Conservation (phyloP, 2,888 invertebrate genomes). For the Limenitis camilla region DNA sequence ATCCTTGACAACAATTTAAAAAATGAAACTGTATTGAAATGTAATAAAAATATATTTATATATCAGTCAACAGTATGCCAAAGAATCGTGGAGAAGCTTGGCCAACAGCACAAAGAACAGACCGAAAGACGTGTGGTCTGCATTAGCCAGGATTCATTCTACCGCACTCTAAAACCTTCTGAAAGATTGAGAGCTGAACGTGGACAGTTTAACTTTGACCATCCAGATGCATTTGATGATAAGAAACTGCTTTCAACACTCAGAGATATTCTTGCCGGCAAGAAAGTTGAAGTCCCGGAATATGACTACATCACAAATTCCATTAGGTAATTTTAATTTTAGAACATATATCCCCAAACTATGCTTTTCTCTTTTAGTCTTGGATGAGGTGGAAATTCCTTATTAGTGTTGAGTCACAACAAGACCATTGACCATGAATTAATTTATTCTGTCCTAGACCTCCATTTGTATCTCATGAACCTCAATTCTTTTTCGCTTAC, state of each 20-base stretch:
- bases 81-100: constrained; percentile 96
- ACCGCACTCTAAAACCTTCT: constrained; percentile 85
- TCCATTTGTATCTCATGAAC: too few species aligned
- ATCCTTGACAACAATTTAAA: too few species aligned
- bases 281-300: constrained; percentile 90
- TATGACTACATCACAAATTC: constrained; percentile 96
- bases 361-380: too few species aligned
- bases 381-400: too few species aligned
- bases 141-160: constrained; percentile 98
- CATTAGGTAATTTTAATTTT: constrained; percentile 73
- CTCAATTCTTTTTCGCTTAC: too few species aligned
- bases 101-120: constrained; percentile 92
- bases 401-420: too few species aligned
- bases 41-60: neutral
- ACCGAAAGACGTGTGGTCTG: constrained; percentile 92
- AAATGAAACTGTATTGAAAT: too few species aligned
- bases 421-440: too few species aligned
- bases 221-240: constrained; percentile 97
- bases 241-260: constrained; percentile 87
- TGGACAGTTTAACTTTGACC: constrained; percentile 98
- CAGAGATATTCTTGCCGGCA: constrained; percentile 86
- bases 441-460: too few species aligned
- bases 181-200: constrained; percentile 89
- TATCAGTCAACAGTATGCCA: constrained; percentile 96
- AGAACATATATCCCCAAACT: too few species aligned